Conservation (phyloP, 2,888 invertebrate genomes). For the Notocelia uddmanniana region DNA sequence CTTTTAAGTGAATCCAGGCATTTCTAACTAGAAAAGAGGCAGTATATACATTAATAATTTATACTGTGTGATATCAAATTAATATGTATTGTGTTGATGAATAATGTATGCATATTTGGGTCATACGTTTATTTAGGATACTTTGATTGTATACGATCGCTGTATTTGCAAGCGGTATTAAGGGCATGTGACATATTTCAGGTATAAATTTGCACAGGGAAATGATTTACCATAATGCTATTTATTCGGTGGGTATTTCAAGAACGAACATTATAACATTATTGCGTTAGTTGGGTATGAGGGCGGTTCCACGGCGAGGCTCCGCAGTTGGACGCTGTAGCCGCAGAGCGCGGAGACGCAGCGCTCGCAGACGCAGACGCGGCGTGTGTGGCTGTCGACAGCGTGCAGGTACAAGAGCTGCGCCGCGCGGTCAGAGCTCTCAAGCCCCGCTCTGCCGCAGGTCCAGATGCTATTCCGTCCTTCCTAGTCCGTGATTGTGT, state of each 20-base stretch:
- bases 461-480: too few species aligned
- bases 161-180: constrained; percentile 66
- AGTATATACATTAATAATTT: not conserved
- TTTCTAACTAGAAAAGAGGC: not conserved
- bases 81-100: constrained; percentile 56
- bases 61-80: constrained; percentile 18
- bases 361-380: too few species aligned
- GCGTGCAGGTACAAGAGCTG: too few species aligned
- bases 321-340: too few species aligned
- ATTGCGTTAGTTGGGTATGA: not conserved
- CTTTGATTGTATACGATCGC: constrained; percentile 67
- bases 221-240: constrained; percentile 13
- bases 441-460: too few species aligned
- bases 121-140: constrained; percentile 74
- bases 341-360: too few species aligned
- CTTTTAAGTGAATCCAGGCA: not conserved
- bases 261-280: not conserved
- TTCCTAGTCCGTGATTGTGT: too few species aligned
- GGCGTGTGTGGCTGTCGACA: too few species aligned
- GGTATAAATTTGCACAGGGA: constrained; percentile 17
- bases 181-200: constrained; percentile 51
- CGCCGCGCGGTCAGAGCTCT: too few species aligned
- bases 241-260: not conserved
- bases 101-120: constrained; percentile 71
- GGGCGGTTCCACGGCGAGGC: too few species aligned